A percentile compares a stretch with the other conserved stretches of the same genome.
Conservation (phyloP, 2,797 vertebrate genomes). For the Coilia nasus region DNA sequence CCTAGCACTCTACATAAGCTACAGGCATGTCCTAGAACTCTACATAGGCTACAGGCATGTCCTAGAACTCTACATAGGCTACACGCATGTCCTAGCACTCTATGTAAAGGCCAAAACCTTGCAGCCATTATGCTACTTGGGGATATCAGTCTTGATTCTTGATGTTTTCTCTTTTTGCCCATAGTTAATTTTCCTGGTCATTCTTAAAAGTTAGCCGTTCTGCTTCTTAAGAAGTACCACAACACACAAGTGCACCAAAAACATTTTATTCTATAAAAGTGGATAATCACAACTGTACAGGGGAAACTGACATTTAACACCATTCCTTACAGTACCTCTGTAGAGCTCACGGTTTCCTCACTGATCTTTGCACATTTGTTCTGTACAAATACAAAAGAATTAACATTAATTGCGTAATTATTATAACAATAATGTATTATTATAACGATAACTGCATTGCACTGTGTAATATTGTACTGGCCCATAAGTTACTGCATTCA, state of each 20-base stretch:
- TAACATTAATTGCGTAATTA: slow-evolving; percentile 76
- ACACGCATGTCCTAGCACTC: too few species aligned
- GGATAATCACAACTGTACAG: slow-evolving; percentile 80
- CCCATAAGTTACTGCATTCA: slow-evolving; percentile 84
- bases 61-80: too few species aligned
- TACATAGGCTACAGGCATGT: too few species aligned
- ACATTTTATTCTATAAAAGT: slow-evolving; percentile 83
- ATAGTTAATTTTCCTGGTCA: too few species aligned
- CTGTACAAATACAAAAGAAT: slow-evolving; percentile 83
- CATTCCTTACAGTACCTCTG: slow-evolving; percentile 84
- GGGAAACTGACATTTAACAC: slow-evolving; percentile 81
- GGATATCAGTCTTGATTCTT: too few species aligned
- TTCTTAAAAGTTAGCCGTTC: too few species aligned
- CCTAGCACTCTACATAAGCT: too few species aligned
- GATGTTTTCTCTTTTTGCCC: too few species aligned
- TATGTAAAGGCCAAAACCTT: too few species aligned
- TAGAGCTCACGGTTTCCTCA: slow-evolving; percentile 78
- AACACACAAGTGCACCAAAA: slow-evolving; percentile 75
- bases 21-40: too few species aligned
- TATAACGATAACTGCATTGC: slow-evolving; percentile 83
- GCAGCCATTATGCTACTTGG: too few species aligned
- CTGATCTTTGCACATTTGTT: slow-evolving; percentile 82
- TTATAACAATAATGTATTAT: too few species aligned
- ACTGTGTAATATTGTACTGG: slow-evolving; percentile 85
- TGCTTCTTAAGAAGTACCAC: slow-evolving; percentile 17